Base-by-base conservation (phyloP, 2,113 vertebrate species). In the Dipodomys ordii region DNA sequence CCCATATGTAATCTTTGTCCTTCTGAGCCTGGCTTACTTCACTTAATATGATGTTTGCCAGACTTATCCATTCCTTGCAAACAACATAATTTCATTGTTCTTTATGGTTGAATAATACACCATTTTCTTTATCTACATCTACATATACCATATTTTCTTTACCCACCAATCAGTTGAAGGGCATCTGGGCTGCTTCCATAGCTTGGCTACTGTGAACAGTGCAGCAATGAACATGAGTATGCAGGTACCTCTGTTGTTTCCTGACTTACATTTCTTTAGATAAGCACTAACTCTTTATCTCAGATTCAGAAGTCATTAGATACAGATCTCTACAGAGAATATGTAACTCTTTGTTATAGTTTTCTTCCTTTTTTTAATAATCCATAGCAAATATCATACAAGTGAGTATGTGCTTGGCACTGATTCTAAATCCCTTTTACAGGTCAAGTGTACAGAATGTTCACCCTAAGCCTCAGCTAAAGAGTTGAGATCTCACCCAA, bases 161-260 rank as follows among this genome's bases (percentile, higher is more conserved):
- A 87, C 35, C 81, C 84, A 92, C 72, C 81, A 89, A 84, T 60
- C n/a, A 49, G 65, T 16, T 18, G 15, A 93, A 89, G 27, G 25
- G 65, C 46, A 88, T 86, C 83, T 94, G 15, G 12, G 53, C 53
- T 57, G 53, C 53, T 57, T 57, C 53, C 15, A 53, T 53, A 53
- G 53, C 3, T 57, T 57, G 53, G 53, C 53, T 57, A 57, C 53
- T 57, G 53, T 57, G 53, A 57, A 57, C 15, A 57, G 53, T 57
- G 53, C 15, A 57, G 53, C 12, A 57, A 57, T 57, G 53, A 57
- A 57, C 53, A 57, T 57, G 15, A 57, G 16, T 16, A 57, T 57
- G 53, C 53, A 57, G 16, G 15, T 57, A 13, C 53, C 15, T 57
- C 53, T 57, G 15, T 57, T 18, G 53, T 57, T 15, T 57, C 53